A percentile compares a stretch with the other conserved stretches of the same genome.
Conservation (phyloP, 2,797 vertebrate genomes). For the Bryconaethiops microstoma region DNA sequence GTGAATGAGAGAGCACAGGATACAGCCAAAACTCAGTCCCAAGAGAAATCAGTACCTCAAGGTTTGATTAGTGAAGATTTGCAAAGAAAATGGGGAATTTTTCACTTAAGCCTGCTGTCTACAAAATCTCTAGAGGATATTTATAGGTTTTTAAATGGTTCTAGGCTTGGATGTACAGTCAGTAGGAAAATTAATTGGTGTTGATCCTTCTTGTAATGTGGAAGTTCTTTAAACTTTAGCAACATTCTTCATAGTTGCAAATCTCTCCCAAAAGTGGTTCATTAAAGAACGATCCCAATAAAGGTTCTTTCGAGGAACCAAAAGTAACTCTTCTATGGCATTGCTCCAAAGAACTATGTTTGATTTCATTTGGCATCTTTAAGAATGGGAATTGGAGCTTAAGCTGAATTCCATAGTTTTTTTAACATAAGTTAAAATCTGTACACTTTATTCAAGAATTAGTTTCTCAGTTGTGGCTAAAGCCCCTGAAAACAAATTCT, state of each 20-base stretch:
- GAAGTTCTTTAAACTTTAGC: not conserved
- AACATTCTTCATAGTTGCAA: not conserved
- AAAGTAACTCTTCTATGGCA: not conserved
- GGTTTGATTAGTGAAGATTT: not conserved
- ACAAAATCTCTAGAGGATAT: not conserved
- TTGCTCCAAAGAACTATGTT: not conserved
- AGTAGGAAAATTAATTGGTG: not conserved
- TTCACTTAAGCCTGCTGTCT: not conserved
- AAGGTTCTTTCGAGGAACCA: not conserved
- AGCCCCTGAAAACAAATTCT: constrained; percentile 23
- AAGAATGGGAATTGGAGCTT: not conserved
- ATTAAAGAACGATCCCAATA: not conserved
- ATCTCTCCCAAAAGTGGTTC: not conserved
- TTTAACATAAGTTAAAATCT: not conserved
- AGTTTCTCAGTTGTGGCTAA: constrained; percentile 11
- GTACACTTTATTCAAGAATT: constrained; percentile 4
- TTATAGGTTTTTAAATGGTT: not conserved
- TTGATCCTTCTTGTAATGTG: not conserved
- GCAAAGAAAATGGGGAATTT: not conserved
- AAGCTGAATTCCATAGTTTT: not conserved
- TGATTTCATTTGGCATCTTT: not conserved
- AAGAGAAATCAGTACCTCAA: not conserved
- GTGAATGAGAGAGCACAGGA: constrained; percentile 14
- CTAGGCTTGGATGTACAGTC: not conserved
- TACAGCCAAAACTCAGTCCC: not conserved